Evolutionary conservation across 2,113 vertebrate species (phyloP).

Genomic region (Pangasianodon hypophthalmus): DNA sequence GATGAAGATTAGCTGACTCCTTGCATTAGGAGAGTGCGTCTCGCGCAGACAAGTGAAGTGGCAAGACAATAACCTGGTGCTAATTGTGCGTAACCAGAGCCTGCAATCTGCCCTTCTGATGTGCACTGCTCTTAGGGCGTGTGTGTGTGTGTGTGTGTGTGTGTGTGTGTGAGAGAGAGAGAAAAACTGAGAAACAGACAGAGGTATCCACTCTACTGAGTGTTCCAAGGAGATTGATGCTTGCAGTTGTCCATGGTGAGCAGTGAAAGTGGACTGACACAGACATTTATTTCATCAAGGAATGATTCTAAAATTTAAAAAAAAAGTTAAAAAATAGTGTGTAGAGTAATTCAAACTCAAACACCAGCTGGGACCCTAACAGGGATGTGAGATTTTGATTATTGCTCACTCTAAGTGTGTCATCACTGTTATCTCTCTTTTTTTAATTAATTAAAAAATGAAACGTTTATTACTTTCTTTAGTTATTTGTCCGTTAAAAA

Average conservation of each 20-base stretch:
- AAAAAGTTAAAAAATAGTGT: background rate
- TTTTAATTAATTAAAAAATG: background rate
- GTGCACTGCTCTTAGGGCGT: conserved; percentile 53
- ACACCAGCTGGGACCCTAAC: background rate
- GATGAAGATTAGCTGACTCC: conserved; percentile 89
- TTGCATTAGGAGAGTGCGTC: conserved; percentile 83
- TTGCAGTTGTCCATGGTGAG: conserved; percentile 37
- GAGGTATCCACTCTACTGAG: conserved; percentile 34
- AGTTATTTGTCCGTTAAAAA: background rate
- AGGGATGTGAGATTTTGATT: background rate
- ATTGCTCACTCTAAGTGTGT: background rate
- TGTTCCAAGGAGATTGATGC: conserved; percentile 69
- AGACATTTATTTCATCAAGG: background rate
- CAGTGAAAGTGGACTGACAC: conserved; percentile 23
- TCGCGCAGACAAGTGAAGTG: conserved; percentile 79
- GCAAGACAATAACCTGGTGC: conserved; percentile 88
- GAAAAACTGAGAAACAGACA: background rate
- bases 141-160: conserved; percentile 29
- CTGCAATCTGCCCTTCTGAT: conserved; percentile 67
- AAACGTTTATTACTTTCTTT: background rate
- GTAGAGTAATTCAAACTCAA: conserved; percentile 1
- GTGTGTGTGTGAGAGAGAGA: conserved; percentile 11
- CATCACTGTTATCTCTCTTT: background rate
- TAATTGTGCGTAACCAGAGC: conserved; percentile 90
- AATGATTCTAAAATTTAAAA: background rate